Conservation (phyloP, 2,888 invertebrate genomes). For the Cancer borealis region DNA sequence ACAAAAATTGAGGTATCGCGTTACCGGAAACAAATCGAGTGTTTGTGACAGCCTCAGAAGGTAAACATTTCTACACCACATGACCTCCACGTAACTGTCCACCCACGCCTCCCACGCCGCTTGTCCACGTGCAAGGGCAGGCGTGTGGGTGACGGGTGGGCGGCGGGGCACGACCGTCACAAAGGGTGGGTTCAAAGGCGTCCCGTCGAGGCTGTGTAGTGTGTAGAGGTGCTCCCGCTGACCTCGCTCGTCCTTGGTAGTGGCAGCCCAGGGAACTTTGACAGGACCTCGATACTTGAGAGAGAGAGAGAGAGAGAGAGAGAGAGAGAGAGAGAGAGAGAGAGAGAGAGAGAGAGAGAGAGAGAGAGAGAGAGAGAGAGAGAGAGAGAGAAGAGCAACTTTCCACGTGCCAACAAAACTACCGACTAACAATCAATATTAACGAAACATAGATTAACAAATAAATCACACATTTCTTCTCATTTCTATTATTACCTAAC, state of each 20-base stretch:
- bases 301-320: slow-evolving; percentile 31
- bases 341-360: too few species aligned
- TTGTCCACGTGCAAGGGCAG: not conserved
- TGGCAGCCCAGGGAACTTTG: not conserved
- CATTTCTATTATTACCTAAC: not conserved
- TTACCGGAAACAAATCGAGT: not conserved
- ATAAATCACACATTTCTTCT: not conserved
- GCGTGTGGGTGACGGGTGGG: not conserved
- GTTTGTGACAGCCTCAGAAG: not conserved
- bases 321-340: slow-evolving; percentile 34
- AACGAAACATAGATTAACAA: not conserved
- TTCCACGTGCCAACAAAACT: not conserved
- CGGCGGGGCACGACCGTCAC: not conserved
- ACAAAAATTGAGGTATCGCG: not conserved
- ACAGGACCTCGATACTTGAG: not conserved
- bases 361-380: not conserved
- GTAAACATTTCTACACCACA: not conserved
- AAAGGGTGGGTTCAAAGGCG: not conserved
- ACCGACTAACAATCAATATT: not conserved
- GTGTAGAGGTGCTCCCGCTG: too few species aligned
- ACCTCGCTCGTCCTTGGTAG: not conserved
- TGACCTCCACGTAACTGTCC: not conserved
- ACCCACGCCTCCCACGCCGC: slow-evolving; percentile 12
- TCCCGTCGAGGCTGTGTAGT: not conserved
- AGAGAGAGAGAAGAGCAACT: not conserved